Percentiles rank a stretch among this genome's conserved stretches.
phyloP scores from a whole-genome alignment of 2,113 vertebrate species.

The Sigmodon hispidus region DNA sequence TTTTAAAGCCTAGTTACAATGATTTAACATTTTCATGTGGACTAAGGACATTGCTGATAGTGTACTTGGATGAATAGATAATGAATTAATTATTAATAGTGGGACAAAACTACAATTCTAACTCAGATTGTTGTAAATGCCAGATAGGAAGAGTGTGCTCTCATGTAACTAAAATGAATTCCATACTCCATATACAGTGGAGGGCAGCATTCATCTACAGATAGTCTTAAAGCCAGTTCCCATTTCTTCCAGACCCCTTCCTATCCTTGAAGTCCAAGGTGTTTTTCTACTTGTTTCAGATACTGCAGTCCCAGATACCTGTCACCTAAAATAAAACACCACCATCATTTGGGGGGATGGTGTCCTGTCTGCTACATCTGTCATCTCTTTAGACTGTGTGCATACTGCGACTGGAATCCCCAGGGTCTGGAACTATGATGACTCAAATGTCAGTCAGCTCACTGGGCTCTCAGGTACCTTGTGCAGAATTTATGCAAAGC shows the following conservation, averaged over 20 bases:
- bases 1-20: not conserved
- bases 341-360: no score
- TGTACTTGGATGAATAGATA: no score
- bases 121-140: not conserved
- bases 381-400: not conserved
- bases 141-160: not conserved
- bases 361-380: no score
- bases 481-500: not conserved
- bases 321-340: not conserved
- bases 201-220: accelerated
- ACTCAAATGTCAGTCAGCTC: not conserved
- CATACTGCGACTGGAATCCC: not conserved
- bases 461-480: not conserved
- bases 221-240: not conserved
- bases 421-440: not conserved
- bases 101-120: not conserved
- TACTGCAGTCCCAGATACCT: not conserved
- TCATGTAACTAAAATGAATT: not conserved
- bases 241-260: not conserved
- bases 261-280: not conserved
- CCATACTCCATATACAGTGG: not conserved
- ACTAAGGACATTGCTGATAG: not conserved
- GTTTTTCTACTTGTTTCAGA: no score
- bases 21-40: not conserved
- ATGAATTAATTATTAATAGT: not conserved